Percentiles rank a stretch among this genome's conserved stretches.
Conservation (phyloP, 2,888 invertebrate species). For the Hololepta plana region DNA sequence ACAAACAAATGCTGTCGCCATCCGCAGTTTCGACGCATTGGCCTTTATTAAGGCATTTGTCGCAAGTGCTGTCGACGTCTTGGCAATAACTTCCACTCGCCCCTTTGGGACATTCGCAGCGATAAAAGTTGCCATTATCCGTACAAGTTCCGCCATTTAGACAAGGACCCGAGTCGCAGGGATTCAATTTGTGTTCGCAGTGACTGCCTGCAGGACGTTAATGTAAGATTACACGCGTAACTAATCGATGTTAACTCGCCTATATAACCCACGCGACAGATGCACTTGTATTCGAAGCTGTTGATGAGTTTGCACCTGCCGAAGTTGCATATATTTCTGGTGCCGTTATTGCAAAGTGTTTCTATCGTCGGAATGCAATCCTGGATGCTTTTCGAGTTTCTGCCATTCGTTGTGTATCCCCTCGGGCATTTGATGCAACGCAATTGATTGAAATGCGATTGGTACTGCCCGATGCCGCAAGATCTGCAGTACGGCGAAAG, state of each 20-base stretch:
- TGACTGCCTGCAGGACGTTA: conserved; percentile 30
- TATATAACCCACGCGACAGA: conserved; percentile 30
- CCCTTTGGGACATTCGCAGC: conserved; percentile 31
- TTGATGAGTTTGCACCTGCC: conserved; percentile 23
- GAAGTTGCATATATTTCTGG: conserved; percentile 28
- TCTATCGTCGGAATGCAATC: conserved; percentile 30
- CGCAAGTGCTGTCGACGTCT: conserved; percentile 22
- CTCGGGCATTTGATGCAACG: conserved; percentile 37
- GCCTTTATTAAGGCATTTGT: conserved; percentile 31
- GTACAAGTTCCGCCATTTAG: conserved; percentile 33
- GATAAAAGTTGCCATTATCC: conserved; percentile 15
- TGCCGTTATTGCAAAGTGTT: conserved; percentile 29
- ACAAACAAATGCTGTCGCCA: conserved; percentile 26
- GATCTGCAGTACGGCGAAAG: conserved; percentile 35
- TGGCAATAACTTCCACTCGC: conserved; percentile 33
- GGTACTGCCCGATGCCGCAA: conserved; percentile 40
- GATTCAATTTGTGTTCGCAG: conserved; percentile 30
- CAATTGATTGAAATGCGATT: conserved; percentile 35
- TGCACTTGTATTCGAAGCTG: conserved; percentile 27
- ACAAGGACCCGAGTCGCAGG: conserved; percentile 35
- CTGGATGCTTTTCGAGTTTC: conserved; percentile 24
- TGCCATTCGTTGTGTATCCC: conserved; percentile 28
- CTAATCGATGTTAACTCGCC: conserved; percentile 29
- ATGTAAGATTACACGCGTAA: conserved; percentile 1
- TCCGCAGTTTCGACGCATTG: conserved; percentile 29